A percentile compares a stretch with the other conserved stretches of the same genome.
Evolutionary conservation across 2,113 vertebrate species (phyloP).

Genomic region (Uropsilus gracilis): DNA sequence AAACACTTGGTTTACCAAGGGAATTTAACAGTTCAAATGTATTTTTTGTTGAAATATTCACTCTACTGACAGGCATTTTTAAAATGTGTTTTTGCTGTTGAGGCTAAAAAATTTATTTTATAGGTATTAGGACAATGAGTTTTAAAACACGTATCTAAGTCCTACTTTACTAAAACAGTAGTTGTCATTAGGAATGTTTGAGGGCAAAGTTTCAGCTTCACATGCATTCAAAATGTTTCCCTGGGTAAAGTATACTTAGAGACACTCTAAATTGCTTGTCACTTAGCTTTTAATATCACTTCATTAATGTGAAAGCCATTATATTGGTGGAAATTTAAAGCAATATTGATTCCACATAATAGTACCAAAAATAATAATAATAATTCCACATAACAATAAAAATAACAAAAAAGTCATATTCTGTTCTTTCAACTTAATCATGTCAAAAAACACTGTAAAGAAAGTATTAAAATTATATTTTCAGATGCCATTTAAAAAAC

Average conservation of each 20-base stretch:
- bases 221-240: constrained; percentile 62
- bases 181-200: constrained; percentile 64
- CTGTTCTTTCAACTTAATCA: neutral
- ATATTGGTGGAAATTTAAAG: constrained; percentile 6
- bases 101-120: constrained; percentile 70
- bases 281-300: constrained; percentile 47
- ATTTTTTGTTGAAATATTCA: constrained; percentile 67
- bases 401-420: neutral
- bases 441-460: neutral
- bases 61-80: constrained; percentile 50
- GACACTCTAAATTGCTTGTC: constrained; percentile 56
- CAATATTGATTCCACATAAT: constrained; percentile 1
- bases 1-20: constrained; percentile 70
- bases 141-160: constrained; percentile 68
- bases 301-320: constrained; percentile 2
- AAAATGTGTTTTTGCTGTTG: constrained; percentile 67
- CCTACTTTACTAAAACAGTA: constrained; percentile 54
- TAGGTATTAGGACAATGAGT: constrained; percentile 68
- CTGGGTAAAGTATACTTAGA: constrained; percentile 57
- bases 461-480: neutral
- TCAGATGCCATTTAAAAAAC: neutral
- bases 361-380: neutral
- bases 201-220: constrained; percentile 49
- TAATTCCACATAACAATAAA: neutral
- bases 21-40: constrained; percentile 72